These are phyloP conservation scores for Arctopsyche grandis DNA, from an alignment of 1,140 invertebrate species.

Conservation along the genomic window DNA sequence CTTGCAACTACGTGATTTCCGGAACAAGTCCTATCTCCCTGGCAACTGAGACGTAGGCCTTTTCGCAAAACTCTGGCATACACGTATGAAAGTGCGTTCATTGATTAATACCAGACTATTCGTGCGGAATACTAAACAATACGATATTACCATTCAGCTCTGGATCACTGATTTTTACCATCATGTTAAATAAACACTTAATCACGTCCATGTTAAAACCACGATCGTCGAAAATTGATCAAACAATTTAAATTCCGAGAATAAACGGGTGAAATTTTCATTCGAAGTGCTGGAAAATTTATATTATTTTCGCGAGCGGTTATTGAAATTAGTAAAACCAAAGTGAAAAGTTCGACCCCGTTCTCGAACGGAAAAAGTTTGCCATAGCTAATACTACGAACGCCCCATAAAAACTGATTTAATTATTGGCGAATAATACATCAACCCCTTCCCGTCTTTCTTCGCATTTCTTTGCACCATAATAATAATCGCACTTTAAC, in stretches of 20 bases:
- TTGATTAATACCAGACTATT: not conserved
- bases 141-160: no score
- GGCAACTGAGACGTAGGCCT: not conserved
- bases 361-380: not conserved
- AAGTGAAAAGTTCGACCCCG: not conserved
- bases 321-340: not conserved
- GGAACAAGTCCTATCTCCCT: not conserved
- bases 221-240: no score
- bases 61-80: not conserved
- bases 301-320: not conserved
- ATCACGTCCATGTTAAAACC: not conserved
- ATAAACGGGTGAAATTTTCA: no score
- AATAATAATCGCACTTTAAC: no score
- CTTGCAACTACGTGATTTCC: constrained; percentile 32
- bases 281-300: not conserved
- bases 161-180: no score
- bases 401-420: not conserved
- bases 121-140: not conserved
- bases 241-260: no score
- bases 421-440: not conserved
- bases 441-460: not conserved
- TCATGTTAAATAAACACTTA: not conserved
- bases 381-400: not conserved
- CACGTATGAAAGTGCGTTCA: not conserved
- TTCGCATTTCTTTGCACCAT: no score